Evolutionary conservation across 2,888 invertebrate genomes (phyloP), one percentile per base, ranked within the genome.

Genomic region (Drosophila fulvimacula): DNA sequence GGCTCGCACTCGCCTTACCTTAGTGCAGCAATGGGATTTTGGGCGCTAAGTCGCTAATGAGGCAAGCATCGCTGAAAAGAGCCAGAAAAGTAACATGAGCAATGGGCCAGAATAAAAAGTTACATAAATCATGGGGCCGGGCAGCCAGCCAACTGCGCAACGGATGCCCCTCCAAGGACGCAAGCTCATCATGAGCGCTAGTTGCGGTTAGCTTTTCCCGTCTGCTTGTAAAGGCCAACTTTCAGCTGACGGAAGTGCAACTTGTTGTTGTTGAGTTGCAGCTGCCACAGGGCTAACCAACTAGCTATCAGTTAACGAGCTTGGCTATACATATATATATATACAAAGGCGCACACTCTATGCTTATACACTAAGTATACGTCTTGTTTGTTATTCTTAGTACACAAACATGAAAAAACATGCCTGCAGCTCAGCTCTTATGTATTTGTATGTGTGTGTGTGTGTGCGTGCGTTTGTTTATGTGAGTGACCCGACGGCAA

Each of bases 31-130:
- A 32, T 27, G n/a, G 56, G 66, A 60, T 63, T 63, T 44, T 4
- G 36, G 24, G 56, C 34, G 63, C 61, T 79, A 79, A 89, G 82
- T 79, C 73, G 86, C 83, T 83, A 82, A 89, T 83, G 86, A 88
- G 79, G 65, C 73, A 65, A 71, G 51, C 85, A 76, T 76, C 32
- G 69, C 82, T 89, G 76, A 42, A 84, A 89, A 70, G 61, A 67
- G 46, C 21, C 46, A 57, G 39, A 48, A 59, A 57, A 56, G 64
- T 66, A 72, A 48, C 61, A 57, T 72, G 64, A 80, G 72, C 53
- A 76, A 70, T 64, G 56, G 60, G 46, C 58, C 27, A 59, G 44
- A 61, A 81, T 44, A 70, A 58, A 68, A 64, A 36, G 68, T 63
- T 81, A 65, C 55, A 65, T 71, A 74, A 80, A 64, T 67, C 64